These are phyloP conservation scores for Whitmania pigra DNA, from an alignment of 1,140 invertebrate genomes.

Conservation along the genomic window DNA sequence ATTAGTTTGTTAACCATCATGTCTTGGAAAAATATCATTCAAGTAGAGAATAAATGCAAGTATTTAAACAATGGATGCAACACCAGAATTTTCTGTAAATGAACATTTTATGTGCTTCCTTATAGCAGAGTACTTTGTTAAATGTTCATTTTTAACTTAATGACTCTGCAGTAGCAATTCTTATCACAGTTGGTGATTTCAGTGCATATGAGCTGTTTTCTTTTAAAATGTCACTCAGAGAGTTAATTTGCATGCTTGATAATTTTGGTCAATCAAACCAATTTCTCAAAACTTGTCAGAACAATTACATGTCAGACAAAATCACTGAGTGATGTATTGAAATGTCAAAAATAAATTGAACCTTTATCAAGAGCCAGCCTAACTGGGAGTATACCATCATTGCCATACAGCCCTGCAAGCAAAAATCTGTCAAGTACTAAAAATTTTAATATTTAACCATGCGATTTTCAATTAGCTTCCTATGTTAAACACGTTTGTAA, in stretches of 20 bases:
- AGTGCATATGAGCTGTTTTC: too few species aligned
- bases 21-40: not conserved
- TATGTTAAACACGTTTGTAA: too few species aligned
- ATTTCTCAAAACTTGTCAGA: not conserved
- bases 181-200: too few species aligned
- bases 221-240: too few species aligned
- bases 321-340: not conserved
- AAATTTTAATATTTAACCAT: too few species aligned
- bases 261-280: too few species aligned
- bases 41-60: not conserved
- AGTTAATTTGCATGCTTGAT: too few species aligned
- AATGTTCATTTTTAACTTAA: not conserved
- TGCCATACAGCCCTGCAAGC: conserved; percentile 60
- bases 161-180: too few species aligned
- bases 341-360: conserved; percentile 26
- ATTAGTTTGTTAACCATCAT: not conserved
- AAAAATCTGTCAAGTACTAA: not conserved
- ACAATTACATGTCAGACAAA: not conserved
- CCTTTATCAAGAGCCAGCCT: conserved; percentile 47
- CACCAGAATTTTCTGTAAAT: not conserved
- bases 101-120: not conserved
- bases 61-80: not conserved
- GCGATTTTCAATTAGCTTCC: too few species aligned
- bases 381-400: conserved; percentile 64
- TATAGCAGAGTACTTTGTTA: not conserved